Base-by-base conservation (phyloP, 2,113 vertebrate species). In the Cnemophilus loriae region DNA sequence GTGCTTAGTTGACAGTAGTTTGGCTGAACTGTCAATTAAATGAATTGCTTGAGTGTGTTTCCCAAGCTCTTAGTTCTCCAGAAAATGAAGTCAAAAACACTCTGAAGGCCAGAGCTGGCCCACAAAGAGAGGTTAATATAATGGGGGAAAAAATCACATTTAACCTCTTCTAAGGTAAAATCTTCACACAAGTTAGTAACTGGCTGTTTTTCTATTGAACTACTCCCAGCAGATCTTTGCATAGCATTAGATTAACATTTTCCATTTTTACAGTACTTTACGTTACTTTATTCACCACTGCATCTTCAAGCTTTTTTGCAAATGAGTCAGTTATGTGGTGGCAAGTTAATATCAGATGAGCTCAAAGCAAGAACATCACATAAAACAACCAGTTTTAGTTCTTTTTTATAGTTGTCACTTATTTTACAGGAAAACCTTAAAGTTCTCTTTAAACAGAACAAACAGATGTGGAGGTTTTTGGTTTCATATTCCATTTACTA, bases 241-340 rank as follows among this genome's bases (percentile, higher is more conserved):
- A 35, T 76, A 79, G 20, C 41, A 73, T 79, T 91, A 84, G 23
- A 41, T 89, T 59, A 84, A 75, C 39, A 75, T 90, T 83, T 89
- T 90, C 35, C 7, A 52, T 84, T 92, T 70, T 70, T 86, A 46
- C 30, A 30, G 42, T 76, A 44, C 11, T 35, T 70, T 86, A 46
- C 30, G 27, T 37, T 76, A 44, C 11, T 35, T 90, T 90, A 80
- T 84, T 94, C 39, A 42, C 15, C 23, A n/a, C 46, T 74, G 33
- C 33, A 57, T 92, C 55, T 90, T 46, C 69, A 61, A 88, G 24
- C 9, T 27, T 84, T 84, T 81, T 80, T 89, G 64, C 42, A 28
- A 91, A 80, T 90, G 83, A 92, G 71, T 95, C 91, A 93, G 42
- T 90, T 80, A 44, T 63, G 46, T 67, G 42, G 76, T 89, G 71